Conservation (phyloP, 2,797 vertebrate genomes). For the Erpetoichthys calabaricus region DNA sequence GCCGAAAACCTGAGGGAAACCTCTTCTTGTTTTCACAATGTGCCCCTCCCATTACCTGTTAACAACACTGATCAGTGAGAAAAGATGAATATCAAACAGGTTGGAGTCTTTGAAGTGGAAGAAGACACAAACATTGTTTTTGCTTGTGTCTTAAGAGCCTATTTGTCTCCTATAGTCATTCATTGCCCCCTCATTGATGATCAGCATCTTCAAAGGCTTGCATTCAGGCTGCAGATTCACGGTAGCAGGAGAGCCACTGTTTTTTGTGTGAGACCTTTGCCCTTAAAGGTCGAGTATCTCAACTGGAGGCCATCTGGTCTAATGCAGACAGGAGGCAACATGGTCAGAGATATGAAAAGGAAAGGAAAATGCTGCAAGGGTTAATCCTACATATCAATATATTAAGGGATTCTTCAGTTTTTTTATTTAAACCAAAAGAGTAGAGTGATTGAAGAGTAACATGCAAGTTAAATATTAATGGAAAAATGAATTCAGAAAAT, state of each 20-base stretch:
- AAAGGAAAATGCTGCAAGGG: conserved; percentile 46
- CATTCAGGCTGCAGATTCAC: conserved; percentile 27
- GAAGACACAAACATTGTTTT: conserved; percentile 65
- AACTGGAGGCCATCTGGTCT: conserved; percentile 52
- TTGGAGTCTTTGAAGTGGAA: conserved; percentile 53
- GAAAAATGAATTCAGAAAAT: too few species aligned
- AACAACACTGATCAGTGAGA: conserved; percentile 49
- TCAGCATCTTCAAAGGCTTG: conserved; percentile 58
- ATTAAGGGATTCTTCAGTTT: too few species aligned
- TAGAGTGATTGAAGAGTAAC: too few species aligned
- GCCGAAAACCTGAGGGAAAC: conserved; percentile 35
- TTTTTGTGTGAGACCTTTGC: conserved; percentile 26
- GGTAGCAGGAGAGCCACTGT: conserved; percentile 45
- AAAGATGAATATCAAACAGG: conserved; percentile 66
- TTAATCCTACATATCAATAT: too few species aligned
- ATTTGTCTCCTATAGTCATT: conserved; percentile 74
- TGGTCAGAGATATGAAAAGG: conserved; percentile 57
- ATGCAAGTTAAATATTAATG: too few species aligned
- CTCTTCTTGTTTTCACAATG: conserved; percentile 29
- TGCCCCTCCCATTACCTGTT: conserved; percentile 49
- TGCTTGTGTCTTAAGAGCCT: conserved; percentile 62
- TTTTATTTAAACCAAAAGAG: too few species aligned
- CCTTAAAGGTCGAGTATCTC: conserved; percentile 26
- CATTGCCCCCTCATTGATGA: conserved; percentile 55
- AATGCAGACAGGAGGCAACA: conserved; percentile 34